Conservation (phyloP, 2,888 invertebrate species). For the Limnephilus lunatus region DNA sequence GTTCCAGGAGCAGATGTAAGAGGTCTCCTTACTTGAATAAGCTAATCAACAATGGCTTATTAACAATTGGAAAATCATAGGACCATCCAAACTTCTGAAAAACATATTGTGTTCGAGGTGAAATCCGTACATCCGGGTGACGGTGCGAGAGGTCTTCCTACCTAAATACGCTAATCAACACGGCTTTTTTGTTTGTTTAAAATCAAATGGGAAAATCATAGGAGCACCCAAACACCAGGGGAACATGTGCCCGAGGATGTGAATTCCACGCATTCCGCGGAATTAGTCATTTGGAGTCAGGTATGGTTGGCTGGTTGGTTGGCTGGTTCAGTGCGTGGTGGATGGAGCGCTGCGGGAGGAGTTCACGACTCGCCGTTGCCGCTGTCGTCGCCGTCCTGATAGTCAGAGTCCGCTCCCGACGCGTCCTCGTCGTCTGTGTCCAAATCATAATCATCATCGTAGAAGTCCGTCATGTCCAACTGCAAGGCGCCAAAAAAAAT, state of each 20-base stretch:
- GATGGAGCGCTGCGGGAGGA: slow-evolving; percentile 17
- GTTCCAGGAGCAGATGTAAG: background rate
- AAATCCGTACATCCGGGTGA: background rate
- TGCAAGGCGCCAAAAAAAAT: slow-evolving; percentile 69
- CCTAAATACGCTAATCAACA: background rate
- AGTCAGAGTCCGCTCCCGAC: slow-evolving; percentile 83
- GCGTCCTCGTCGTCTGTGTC: slow-evolving; percentile 84
- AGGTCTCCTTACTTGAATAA: background rate
- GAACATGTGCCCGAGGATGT: background rate
- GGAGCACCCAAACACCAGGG: background rate
- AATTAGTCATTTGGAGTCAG: background rate
- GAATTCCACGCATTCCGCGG: background rate
- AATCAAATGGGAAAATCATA: background rate
- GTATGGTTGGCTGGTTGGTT: slow-evolving; percentile 13
- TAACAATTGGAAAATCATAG: background rate
- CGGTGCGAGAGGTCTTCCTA: background rate
- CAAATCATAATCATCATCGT: slow-evolving; percentile 95
- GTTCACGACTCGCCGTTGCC: slow-evolving; percentile 95
- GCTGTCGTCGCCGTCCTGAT: slow-evolving; percentile 90
- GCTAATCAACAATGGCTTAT: background rate
- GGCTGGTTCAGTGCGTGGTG: slow-evolving; percentile 12
- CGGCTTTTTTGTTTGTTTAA: background rate
- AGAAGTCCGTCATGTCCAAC: slow-evolving; percentile 96
- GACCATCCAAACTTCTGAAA: background rate
- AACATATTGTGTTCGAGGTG: background rate